These are phyloP conservation scores for Berghia stephanieae DNA, from an alignment of 1,140 invertebrate genomes.

Conservation along the genomic window DNA sequence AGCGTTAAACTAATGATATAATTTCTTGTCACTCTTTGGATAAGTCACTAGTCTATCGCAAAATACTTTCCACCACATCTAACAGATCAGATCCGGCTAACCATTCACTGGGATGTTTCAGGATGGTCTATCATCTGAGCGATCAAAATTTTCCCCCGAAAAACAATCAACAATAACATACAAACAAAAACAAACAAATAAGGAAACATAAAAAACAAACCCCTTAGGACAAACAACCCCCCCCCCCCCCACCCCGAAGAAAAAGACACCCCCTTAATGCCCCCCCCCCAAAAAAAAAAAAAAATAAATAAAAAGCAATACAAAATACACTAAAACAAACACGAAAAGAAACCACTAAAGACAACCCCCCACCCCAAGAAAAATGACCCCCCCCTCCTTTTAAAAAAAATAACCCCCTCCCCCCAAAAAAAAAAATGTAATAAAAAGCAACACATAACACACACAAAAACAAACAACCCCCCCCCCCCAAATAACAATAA, in stretches of 20 bases:
- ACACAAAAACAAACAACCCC: no score
- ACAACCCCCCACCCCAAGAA: no score
- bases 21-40: no score
- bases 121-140: neutral
- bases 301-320: neutral
- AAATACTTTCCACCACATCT: no score
- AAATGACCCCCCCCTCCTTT: neutral
- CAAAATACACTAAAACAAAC: neutral
- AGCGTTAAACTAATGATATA: no score
- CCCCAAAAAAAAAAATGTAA: neutral
- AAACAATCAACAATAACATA: neutral
- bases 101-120: no score
- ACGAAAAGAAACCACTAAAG: neutral
- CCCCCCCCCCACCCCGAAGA: neutral
- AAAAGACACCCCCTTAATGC: neutral
- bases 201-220: neutral
- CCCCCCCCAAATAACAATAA: neutral
- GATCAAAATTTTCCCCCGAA: neutral
- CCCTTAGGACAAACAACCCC: neutral
- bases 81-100: no score
- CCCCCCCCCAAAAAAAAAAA: neutral
- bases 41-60: no score
- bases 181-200: constrained; percentile 13
- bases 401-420: neutral
- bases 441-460: neutral